Conservation (phyloP, 2,888 invertebrate species). For the Trachelus stipa region DNA sequence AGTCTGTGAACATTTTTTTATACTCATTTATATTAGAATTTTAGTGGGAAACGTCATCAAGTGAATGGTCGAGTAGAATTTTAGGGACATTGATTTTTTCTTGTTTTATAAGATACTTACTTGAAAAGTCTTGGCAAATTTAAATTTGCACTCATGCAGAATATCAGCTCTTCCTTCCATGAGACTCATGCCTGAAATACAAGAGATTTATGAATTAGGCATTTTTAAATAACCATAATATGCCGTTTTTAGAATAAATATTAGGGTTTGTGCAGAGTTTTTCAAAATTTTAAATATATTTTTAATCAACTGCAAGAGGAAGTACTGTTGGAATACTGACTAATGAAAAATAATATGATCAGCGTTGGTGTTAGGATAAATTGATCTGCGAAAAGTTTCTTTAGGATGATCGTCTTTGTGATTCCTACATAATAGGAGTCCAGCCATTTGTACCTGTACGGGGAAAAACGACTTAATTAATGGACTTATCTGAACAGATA, state of each 20-base stretch:
- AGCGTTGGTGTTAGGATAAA: constrained; percentile 80
- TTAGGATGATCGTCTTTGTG: constrained; percentile 71
- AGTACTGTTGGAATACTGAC: constrained; percentile 68
- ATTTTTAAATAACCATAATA: background rate
- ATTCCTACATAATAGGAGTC: constrained; percentile 79
- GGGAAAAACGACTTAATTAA: background rate
- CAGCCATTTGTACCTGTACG: constrained; percentile 81
- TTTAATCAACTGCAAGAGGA: background rate
- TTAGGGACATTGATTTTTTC: background rate
- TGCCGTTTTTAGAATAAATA: background rate
- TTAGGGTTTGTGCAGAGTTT: background rate
- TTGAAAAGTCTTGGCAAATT: constrained; percentile 76
- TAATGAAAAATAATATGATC: constrained; percentile 77
- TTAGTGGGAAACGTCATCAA: background rate
- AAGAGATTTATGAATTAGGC: constrained; percentile 1
- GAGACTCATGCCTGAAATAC: constrained; percentile 75
- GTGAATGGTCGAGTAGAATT: background rate
- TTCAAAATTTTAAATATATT: constrained; percentile 1
- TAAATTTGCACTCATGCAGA: constrained; percentile 77
- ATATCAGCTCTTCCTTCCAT: constrained; percentile 79
- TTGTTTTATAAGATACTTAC: constrained; percentile 43
- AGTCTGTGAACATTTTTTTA: constrained; percentile 68
- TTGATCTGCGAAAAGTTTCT: constrained; percentile 82
- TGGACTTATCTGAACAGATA: background rate
- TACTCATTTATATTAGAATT: background rate